phyloP scores from a whole-genome alignment of 1,140 invertebrate species.

The Goniozus legneri region DNA sequence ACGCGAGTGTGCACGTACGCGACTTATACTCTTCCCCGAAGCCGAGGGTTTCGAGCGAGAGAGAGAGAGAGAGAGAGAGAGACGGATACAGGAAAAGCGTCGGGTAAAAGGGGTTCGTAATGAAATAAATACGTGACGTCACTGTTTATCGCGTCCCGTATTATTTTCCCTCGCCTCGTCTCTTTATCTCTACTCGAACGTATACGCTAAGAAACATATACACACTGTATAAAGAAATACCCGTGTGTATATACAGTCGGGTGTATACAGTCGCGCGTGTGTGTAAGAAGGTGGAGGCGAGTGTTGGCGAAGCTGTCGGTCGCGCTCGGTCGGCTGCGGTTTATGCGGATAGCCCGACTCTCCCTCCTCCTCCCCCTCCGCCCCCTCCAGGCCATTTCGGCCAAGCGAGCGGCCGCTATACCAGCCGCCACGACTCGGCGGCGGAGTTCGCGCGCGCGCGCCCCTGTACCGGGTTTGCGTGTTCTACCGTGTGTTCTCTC shows the following conservation, averaged over 20 bases:
- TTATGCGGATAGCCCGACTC: slow-evolving; percentile 37
- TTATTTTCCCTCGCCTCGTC: too few relatives aligned
- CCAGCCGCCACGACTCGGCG: too few relatives aligned
- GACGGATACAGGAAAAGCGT: too few relatives aligned
- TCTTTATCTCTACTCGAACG: too few relatives aligned
- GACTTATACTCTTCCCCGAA: background rate
- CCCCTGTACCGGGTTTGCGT: slow-evolving; percentile 49
- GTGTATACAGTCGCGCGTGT: too few relatives aligned
- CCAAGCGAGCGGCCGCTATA: too few relatives aligned
- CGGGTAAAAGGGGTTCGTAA: too few relatives aligned
- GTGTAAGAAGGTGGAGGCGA: slow-evolving; percentile 34
- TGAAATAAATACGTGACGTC: slow-evolving; percentile 31
- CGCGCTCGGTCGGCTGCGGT: slow-evolving; percentile 51
- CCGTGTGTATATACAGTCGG: too few relatives aligned
- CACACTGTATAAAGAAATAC: too few relatives aligned
- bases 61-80: slow-evolving; percentile 1
- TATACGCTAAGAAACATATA: too few relatives aligned
- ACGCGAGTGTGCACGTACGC: too few relatives aligned
- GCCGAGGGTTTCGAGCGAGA: background rate
- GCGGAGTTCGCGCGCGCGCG: too few relatives aligned
- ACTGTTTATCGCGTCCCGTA: slow-evolving; percentile 30
- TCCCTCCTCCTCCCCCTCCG: slow-evolving; percentile 4
- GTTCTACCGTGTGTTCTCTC: slow-evolving; percentile 37
- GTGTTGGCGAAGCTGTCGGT: slow-evolving; percentile 54
- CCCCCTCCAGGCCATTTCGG: slow-evolving; percentile 1